Conservation (phyloP, 2,888 invertebrate species). For the Thymelicus acteon region DNA sequence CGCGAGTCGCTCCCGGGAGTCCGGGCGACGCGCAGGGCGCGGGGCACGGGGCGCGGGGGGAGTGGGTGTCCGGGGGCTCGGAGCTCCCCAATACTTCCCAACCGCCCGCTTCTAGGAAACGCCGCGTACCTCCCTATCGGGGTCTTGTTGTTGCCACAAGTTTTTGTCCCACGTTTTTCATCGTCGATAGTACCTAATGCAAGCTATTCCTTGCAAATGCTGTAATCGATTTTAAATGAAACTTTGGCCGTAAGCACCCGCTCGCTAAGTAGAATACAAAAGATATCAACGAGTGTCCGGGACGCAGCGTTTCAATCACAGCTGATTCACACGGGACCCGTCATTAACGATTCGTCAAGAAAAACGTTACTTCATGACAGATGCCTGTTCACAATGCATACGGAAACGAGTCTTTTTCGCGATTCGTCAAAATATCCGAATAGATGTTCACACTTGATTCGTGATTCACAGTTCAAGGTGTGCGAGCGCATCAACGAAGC, state of each 20-base stretch:
- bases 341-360: no score
- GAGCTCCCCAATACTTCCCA: conserved; percentile 7
- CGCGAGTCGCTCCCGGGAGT: conserved; percentile 42
- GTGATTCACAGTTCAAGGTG: no score
- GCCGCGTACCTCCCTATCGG: conserved; percentile 2
- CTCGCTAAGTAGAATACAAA: neutral
- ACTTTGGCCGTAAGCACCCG: no score
- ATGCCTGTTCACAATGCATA: no score
- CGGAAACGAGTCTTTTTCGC: no score
- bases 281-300: conserved; percentile 3
- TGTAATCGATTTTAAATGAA: neutral
- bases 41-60: conserved; percentile 1
- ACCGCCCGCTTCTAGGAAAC: conserved; percentile 28
- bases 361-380: no score
- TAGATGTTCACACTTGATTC: no score
- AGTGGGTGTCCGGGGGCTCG: neutral
- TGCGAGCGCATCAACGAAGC: no score
- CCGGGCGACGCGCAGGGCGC: conserved; percentile 30
- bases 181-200: neutral
- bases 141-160: neutral
- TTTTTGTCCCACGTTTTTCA: neutral
- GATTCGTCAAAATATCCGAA: no score
- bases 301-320: neutral
- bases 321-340: no score
- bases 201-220: neutral